Evolutionary conservation across 2,888 invertebrate genomes (phyloP), one percentile per base, ranked within the genome.

Genomic region (Aelia acuminata): DNA sequence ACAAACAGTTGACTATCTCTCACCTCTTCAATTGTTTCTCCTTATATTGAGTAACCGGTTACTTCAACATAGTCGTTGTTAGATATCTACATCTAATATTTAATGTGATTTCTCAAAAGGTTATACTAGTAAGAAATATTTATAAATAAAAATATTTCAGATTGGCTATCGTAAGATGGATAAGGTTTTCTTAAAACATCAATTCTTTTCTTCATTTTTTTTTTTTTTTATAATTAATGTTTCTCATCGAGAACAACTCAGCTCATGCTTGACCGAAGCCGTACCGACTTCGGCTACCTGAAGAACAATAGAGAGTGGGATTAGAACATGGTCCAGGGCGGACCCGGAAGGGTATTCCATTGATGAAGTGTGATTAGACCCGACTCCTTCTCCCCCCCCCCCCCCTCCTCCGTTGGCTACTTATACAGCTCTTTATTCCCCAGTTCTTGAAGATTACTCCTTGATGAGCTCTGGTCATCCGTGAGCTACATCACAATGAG

Each of bases 401-500:
- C 53, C 53, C 22, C 10, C 22, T 18, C 53, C 53, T 31, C 10
- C 3, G 39, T 39, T 39, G 75, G 75, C 75, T 75, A 75, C 75
- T 75, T 75, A 75, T 75, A 10, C 75, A 75, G 75, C 39, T 75
- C 75, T 75, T 75, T 75, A 75, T 75, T 39, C 75, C 13, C 15
- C 22, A 75, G 31, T 43, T 39, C 75, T 43, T 26, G 31, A 5
- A 63, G 75, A 75, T 75, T 75, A 75, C 39, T 75, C 22, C 75
- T 75, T 75, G 39, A 43, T 43, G 75, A 35, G 20, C 75, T 20
- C 75, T 75, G 75, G 75, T 39, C 75, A 43, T 22, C 39, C 75
- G 39, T 75, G 39, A 75, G 2, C n/a, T 7, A 13, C 0, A n/a
- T 1, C 39, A 35, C 43, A 75, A 75, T 75, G 70, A 75, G 70